Conservation (phyloP, 2,888 invertebrate species). For the Catocala nupta region DNA sequence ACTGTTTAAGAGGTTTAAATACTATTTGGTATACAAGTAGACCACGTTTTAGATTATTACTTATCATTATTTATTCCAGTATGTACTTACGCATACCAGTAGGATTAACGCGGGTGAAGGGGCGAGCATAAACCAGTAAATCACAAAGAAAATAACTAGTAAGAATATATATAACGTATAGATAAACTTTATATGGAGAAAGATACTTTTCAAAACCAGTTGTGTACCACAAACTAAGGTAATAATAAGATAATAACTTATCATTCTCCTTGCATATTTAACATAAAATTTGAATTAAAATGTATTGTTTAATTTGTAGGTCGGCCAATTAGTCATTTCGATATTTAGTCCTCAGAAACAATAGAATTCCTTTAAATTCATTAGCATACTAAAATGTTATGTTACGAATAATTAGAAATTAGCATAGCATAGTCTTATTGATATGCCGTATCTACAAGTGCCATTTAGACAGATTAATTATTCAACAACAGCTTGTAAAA, state of each 20-base stretch:
- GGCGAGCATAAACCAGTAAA: too few relatives aligned
- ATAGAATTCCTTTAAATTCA: slow-evolving; percentile 15
- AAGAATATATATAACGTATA: too few relatives aligned
- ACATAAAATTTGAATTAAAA: slow-evolving; percentile 2
- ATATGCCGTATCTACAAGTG: background rate
- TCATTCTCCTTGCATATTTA: background rate
- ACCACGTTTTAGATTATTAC: too few relatives aligned
- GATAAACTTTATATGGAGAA: too few relatives aligned
- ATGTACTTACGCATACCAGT: too few relatives aligned
- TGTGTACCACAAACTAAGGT: background rate
- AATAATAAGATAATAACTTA: background rate
- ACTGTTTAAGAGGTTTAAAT: too few relatives aligned
- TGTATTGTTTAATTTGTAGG: background rate
- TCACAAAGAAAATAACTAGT: too few relatives aligned
- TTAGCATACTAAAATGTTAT: slow-evolving; percentile 25
- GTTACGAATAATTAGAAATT: slow-evolving; percentile 15
- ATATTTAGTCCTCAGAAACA: slow-evolving; percentile 14
- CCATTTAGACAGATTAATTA: background rate
- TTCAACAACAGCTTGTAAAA: background rate
- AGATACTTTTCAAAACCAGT: background rate
- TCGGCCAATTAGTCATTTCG: slow-evolving; percentile 1
- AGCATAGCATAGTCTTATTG: slow-evolving; percentile 12
- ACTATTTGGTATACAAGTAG: too few relatives aligned
- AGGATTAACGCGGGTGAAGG: too few relatives aligned
- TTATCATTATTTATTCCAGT: too few relatives aligned